A percentile compares a stretch with the other conserved stretches of the same genome.
These are phyloP conservation scores for Gymnocephalus cernua DNA, from an alignment of 2,113 vertebrate species.

Conservation along the genomic window DNA sequence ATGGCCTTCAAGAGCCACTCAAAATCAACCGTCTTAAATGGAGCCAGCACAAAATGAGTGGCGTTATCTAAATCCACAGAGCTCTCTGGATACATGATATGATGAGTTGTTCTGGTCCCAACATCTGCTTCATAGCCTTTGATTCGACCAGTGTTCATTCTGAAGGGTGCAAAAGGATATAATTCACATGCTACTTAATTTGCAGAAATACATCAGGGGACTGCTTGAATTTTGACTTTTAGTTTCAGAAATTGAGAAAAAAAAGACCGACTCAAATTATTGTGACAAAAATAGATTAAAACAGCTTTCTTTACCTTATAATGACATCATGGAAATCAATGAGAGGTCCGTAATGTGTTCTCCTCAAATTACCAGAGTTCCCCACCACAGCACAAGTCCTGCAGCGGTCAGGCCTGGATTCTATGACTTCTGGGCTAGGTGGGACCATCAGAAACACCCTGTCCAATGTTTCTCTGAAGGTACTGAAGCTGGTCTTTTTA, in stretches of 20 bases:
- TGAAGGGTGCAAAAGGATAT: not conserved
- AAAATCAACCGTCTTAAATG: conserved; percentile 61
- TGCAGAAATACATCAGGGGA: not conserved
- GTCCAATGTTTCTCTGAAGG: conserved; percentile 74
- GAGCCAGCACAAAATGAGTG: conserved; percentile 59
- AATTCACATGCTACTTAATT: not conserved
- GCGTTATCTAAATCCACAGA: conserved; percentile 36
- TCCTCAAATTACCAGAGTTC: conserved; percentile 89
- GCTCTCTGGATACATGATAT: conserved; percentile 63
- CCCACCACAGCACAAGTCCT: conserved; percentile 90
- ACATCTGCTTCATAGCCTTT: conserved; percentile 54
- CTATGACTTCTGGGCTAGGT: conserved; percentile 60
- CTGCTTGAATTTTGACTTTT: not conserved
- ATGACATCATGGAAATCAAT: conserved; percentile 89
- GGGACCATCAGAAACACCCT: conserved; percentile 86
- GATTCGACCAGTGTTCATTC: not conserved
- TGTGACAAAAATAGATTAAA: not conserved
- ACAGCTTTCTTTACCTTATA: conserved; percentile 82
- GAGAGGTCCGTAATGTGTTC: conserved; percentile 84
- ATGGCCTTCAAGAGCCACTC: conserved; percentile 47
- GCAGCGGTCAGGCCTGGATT: conserved; percentile 73
- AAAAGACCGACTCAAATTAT: not conserved
- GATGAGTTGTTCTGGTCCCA: conserved; percentile 62
- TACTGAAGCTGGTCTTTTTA: conserved; percentile 64
- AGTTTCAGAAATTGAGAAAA: not conserved